A percentile compares a stretch with the other conserved stretches of the same genome.
phyloP scores from a whole-genome alignment of 2,888 invertebrate genomes.

The Hesperia comma region DNA sequence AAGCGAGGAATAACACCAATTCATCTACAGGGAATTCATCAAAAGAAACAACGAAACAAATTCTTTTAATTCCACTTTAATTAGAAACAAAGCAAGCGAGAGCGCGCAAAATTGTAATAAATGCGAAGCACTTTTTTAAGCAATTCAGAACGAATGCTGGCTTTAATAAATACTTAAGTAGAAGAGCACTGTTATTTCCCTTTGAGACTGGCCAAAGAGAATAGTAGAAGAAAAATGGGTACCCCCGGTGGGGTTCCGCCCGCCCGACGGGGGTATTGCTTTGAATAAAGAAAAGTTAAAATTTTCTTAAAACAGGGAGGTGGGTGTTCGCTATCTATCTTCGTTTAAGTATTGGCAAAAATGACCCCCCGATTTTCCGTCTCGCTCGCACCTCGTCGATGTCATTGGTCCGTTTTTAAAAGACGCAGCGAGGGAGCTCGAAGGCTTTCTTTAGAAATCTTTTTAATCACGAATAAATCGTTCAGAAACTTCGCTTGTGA shows the following conservation, averaged over 20 bases:
- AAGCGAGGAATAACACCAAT: not conserved
- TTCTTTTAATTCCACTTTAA: slow-evolving; percentile 35
- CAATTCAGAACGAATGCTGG: slow-evolving; percentile 73
- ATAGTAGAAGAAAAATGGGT: slow-evolving; percentile 76
- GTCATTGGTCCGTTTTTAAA: slow-evolving; percentile 73
- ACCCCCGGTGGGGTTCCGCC: slow-evolving; percentile 48
- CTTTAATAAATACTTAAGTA: slow-evolving; percentile 81
- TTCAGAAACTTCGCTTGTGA: slow-evolving; percentile 24
- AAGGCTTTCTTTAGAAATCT: slow-evolving; percentile 41
- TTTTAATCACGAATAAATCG: slow-evolving; percentile 34
- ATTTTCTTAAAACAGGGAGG: slow-evolving; percentile 75
- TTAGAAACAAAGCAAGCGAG: slow-evolving; percentile 35
- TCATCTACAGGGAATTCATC: slow-evolving; percentile 20
- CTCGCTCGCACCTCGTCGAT: slow-evolving; percentile 62
- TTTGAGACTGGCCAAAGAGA: slow-evolving; percentile 80
- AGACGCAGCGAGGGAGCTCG: slow-evolving; percentile 50
- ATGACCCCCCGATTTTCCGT: slow-evolving; percentile 64
- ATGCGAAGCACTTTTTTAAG: slow-evolving; percentile 63
- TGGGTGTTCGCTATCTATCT: slow-evolving; percentile 75
- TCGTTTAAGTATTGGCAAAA: slow-evolving; percentile 83
- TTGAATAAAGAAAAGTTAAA: slow-evolving; percentile 84
- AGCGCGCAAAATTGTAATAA: slow-evolving; percentile 44
- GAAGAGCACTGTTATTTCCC: slow-evolving; percentile 72
- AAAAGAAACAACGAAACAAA: slow-evolving; percentile 38
- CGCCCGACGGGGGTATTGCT: slow-evolving; percentile 54